phyloP scores from a whole-genome alignment of 1,140 invertebrate species.

The Drosophila pectinifera region DNA sequence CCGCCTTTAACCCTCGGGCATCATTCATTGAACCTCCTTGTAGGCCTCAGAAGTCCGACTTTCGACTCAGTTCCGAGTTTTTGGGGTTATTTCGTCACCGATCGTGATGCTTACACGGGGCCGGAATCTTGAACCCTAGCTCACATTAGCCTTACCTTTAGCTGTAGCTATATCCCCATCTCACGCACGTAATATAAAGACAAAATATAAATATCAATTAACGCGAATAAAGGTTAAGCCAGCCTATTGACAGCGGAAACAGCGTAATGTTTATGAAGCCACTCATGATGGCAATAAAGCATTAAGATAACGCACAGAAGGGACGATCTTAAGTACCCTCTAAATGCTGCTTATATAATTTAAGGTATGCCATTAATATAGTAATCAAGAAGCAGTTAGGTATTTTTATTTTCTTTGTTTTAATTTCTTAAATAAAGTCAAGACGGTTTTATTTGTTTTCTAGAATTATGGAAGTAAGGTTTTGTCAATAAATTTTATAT shows the following conservation, averaged over 20 bases:
- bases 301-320: slow-evolving; percentile 19
- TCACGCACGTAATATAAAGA: slow-evolving; percentile 38
- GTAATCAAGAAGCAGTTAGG: background rate
- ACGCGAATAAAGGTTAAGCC: slow-evolving; percentile 21
- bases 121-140: slow-evolving; percentile 37
- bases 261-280: slow-evolving; percentile 26
- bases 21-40: slow-evolving; percentile 36
- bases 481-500: too few species aligned
- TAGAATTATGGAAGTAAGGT: too few species aligned
- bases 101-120: slow-evolving; percentile 35
- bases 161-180: slow-evolving; percentile 21
- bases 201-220: slow-evolving; percentile 47
- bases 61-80: slow-evolving; percentile 18
- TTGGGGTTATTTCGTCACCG: slow-evolving; percentile 27
- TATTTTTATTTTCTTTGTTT: background rate
- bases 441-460: background rate
- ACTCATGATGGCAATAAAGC: slow-evolving; percentile 32
- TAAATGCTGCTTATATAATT: background rate
- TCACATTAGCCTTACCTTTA: slow-evolving; percentile 25
- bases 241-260: slow-evolving; percentile 57
- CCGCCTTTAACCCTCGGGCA: slow-evolving; percentile 53
- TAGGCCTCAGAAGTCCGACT: slow-evolving; percentile 27
- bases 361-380: background rate
- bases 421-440: background rate
- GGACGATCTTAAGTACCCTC: slow-evolving; percentile 9